These are phyloP conservation scores for Artibeus jamaicensis DNA, from an alignment of 2,797 vertebrate species.

Conservation along the genomic window DNA sequence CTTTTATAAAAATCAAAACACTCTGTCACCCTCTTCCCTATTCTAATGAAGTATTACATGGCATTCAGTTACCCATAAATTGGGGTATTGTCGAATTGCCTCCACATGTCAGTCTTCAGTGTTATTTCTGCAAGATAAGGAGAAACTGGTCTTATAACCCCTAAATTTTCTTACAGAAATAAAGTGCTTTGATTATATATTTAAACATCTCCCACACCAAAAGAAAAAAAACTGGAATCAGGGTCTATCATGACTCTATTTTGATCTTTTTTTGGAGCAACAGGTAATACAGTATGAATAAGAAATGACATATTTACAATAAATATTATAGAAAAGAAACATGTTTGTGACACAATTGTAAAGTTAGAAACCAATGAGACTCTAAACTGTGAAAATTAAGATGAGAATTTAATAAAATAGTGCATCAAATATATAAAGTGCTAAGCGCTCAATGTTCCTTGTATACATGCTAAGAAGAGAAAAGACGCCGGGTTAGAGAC, in stretches of 20 bases:
- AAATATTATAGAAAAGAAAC: neutral
- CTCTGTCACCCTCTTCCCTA: neutral
- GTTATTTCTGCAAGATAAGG: neutral
- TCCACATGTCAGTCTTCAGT: neutral
- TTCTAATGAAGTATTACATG: neutral
- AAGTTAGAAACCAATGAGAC: neutral
- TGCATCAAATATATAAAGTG: neutral
- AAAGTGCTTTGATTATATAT: constrained; percentile 32
- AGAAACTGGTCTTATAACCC: neutral
- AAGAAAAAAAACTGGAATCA: neutral
- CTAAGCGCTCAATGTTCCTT: neutral
- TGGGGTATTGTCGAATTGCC: neutral
- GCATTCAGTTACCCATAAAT: neutral
- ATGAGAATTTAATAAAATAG: neutral
- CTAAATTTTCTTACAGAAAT: neutral
- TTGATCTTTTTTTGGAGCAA: neutral
- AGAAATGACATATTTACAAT: neutral
- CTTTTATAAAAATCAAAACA: neutral
- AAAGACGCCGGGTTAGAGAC: neutral
- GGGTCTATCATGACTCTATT: neutral
- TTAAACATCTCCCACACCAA: neutral
- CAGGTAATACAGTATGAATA: neutral
- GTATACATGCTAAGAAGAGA: neutral
- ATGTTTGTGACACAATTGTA: neutral
- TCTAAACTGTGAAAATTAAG: constrained; percentile 6